Percentiles rank a stretch among this genome's conserved stretches.
Evolutionary conservation across 2,888 invertebrate genomes (phyloP).

Genomic region (Watsonalla cultraria): DNA sequence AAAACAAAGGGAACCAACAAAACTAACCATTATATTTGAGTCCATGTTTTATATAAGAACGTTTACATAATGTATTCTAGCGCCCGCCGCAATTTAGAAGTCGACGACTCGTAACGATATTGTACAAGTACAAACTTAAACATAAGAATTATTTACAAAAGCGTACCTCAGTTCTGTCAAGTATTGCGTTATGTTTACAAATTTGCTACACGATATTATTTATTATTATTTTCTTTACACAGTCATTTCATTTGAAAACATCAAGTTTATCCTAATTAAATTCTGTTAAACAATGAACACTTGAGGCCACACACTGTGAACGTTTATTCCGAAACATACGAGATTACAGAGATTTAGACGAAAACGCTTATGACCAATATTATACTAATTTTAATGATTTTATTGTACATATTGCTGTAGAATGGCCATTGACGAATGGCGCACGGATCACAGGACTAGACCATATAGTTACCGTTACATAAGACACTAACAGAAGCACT

Average conservation of each 20-base stretch:
- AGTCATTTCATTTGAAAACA: conserved; percentile 17
- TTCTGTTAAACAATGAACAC: conserved; percentile 53
- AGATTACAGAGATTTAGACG: conserved; percentile 24
- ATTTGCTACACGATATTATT: conserved; percentile 43
- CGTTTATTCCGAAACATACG: conserved; percentile 14
- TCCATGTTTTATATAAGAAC: conserved; percentile 30
- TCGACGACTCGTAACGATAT: conserved; percentile 33
- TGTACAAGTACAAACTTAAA: conserved; percentile 70
- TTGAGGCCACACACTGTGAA: conserved; percentile 48
- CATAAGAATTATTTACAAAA: conserved; percentile 69
- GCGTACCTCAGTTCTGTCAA: conserved; percentile 44
- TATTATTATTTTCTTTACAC: conserved; percentile 1
- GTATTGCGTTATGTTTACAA: conserved; percentile 43
- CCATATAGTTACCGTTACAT: conserved; percentile 11
- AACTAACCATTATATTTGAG: conserved; percentile 26
- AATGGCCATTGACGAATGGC: conserved; percentile 18
- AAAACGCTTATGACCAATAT: conserved; percentile 21
- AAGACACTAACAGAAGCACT: conserved; percentile 13
- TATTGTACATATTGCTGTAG: conserved; percentile 20
- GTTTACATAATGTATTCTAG: conserved; percentile 15
- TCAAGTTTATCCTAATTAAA: conserved; percentile 9
- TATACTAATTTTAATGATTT: conserved; percentile 23
- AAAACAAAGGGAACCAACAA: conserved; percentile 44
- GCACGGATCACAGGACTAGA: conserved; percentile 25
- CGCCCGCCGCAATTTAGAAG: conserved; percentile 5